Evolutionary conservation across 2,888 invertebrate species (phyloP).

Genomic region (Arrhopalites spinosus): DNA sequence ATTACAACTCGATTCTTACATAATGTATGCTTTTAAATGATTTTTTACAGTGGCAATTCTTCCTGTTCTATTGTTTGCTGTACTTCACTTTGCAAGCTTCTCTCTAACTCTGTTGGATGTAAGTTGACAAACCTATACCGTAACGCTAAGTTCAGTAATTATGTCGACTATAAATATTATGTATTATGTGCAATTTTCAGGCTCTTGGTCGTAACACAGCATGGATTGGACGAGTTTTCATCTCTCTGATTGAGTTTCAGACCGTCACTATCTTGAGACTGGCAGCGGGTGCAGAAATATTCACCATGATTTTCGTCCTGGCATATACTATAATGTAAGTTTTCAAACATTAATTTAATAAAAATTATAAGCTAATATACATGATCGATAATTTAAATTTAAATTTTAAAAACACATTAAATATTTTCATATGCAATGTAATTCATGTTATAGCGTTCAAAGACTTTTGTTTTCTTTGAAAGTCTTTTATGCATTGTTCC

Average conservation of each 20-base stretch:
- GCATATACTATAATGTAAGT: constrained; percentile 73
- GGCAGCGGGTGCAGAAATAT: constrained; percentile 90
- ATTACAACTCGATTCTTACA: too few relatives aligned
- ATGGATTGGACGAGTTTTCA: constrained; percentile 84
- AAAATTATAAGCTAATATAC: background rate
- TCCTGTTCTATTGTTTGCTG: constrained; percentile 88
- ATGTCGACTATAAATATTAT: too few relatives aligned
- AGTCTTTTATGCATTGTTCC: too few relatives aligned
- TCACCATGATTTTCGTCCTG: constrained; percentile 65
- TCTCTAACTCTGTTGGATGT: constrained; percentile 87
- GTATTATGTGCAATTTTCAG: too few relatives aligned
- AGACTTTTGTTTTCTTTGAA: too few relatives aligned
- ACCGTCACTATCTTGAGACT: constrained; percentile 86
- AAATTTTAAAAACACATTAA: too few relatives aligned
- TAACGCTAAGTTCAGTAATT: too few relatives aligned
- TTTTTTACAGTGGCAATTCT: constrained; percentile 76
- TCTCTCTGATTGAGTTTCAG: constrained; percentile 87
- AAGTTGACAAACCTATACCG: constrained; percentile 62
- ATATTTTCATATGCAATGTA: too few relatives aligned
- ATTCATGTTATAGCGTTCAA: too few relatives aligned
- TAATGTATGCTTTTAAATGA: too few relatives aligned
- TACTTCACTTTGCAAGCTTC: constrained; percentile 91
- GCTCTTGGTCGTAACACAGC: constrained; percentile 88
- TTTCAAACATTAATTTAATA: background rate
- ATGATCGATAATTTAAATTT: too few relatives aligned